Evolutionary conservation across 92 coral and sea anemone species (phyloP), one percentile per base, ranked within the genome.

Genomic region (Epizoanthus ramosus): DNA sequence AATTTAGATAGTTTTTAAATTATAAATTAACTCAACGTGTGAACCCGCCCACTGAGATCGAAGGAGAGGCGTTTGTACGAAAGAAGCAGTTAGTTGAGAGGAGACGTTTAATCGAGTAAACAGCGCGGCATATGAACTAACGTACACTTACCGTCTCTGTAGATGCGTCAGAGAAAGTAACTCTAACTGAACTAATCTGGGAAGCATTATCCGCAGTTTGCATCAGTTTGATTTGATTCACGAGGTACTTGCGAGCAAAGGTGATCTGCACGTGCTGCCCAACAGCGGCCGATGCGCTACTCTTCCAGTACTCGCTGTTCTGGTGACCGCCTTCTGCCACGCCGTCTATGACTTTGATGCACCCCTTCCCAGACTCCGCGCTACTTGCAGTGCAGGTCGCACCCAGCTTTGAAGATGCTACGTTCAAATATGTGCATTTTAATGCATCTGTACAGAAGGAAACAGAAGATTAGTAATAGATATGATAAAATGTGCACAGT

Each of bases 91-190:
- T 37, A 37, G 7, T 23, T 60, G 8, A 60, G 67, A 60, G 12
- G 8, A 28, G 31, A 28, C 67, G 43, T 37, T 37, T 37, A 37
- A 37, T 37, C 43, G 43, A 37, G 43, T 37, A 37, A 37, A 3
- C 3, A 37, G 43, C 1, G 1, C 43, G 43, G 5, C 3, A 37
- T 37, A 37, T 37, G n/a, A n/a, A n/a, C 31, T 28, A 43, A 43
- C 50, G 5, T 41, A 41, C 13, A 33, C 79, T 53, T 22, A 74
- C 79, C 64, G 79, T 74, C 63, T 54, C 79, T 2, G 65, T 24
- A 22, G 79, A 53, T 24, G 45, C 5, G 21, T 74, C 79, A 50
- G 79, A 74, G 41, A 74, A 74, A 54, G n/a, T 74, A 19, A 74
- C 47, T 16, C 54, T 52, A 21, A 74, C 79, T 22, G 65, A 25